Conservation (phyloP, 23 tunicate genomes). For the Clavelina lepadiformis region DNA sequence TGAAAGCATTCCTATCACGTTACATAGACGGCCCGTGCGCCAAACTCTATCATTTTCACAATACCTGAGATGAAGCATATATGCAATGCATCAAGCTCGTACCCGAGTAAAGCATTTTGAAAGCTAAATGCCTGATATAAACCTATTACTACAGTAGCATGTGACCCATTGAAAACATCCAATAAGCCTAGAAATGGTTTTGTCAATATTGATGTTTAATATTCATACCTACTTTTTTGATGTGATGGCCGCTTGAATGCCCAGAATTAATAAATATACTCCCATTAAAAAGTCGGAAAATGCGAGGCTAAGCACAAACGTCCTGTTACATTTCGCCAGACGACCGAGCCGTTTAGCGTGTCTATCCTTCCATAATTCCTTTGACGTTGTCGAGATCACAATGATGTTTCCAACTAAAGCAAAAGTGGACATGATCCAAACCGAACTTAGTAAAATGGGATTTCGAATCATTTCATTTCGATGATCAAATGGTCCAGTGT, state of each 20-base stretch:
- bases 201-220: too few relatives aligned
- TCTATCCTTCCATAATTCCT: constrained; percentile 64
- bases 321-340: constrained; percentile 82
- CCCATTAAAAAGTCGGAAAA: constrained; percentile 91
- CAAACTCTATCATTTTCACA: constrained; percentile 33
- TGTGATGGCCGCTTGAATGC: constrained; percentile 12
- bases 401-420: constrained; percentile 61
- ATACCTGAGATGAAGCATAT: constrained; percentile 18
- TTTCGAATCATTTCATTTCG: constrained; percentile 48
- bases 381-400: constrained; percentile 42
- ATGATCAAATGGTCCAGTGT: background rate
- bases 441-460: constrained; percentile 25
- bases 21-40: constrained; percentile 44
- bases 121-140: too few relatives aligned
- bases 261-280: constrained; percentile 46
- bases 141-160: too few relatives aligned
- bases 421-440: constrained; percentile 48
- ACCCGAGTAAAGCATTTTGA: too few relatives aligned
- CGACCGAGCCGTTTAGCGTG: constrained; percentile 43
- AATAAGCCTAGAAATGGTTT: too few relatives aligned
- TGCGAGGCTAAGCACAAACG: constrained; percentile 63
- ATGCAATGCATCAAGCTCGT: too few relatives aligned
- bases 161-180: too few relatives aligned
- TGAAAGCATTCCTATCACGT: constrained; percentile 48
- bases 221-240: constrained; percentile 39